Percentiles rank a stretch among this genome's conserved stretches.
Conservation (phyloP, 2,888 invertebrate genomes). For the Orchesella flavescens region DNA sequence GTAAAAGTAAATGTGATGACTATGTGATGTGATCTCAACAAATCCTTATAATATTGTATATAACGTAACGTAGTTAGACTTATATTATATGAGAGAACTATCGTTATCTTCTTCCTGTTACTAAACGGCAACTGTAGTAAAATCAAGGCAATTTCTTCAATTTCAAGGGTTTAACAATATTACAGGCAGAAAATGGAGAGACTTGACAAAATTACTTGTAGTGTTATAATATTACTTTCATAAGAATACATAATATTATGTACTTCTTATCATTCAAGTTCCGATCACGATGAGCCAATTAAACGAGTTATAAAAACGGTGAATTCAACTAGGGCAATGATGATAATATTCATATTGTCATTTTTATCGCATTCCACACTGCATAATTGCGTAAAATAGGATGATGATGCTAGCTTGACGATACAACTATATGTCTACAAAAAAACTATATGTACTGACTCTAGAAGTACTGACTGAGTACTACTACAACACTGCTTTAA, state of each 20-base stretch:
- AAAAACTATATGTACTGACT: slow-evolving; percentile 4
- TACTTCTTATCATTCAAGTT: background rate
- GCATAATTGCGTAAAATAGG: too few species aligned
- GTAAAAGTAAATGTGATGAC: too few species aligned
- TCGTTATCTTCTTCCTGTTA: too few species aligned
- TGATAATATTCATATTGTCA: slow-evolving; percentile 15
- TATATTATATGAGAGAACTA: too few species aligned
- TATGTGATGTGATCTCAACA: too few species aligned
- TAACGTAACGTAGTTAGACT: too few species aligned
- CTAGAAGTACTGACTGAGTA: background rate
- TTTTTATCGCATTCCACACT: slow-evolving; percentile 4
- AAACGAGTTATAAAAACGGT: too few species aligned
- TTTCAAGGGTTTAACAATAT: slow-evolving; percentile 37
- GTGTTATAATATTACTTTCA: background rate
- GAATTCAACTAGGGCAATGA: too few species aligned
- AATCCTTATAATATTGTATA: too few species aligned
- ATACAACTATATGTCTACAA: slow-evolving; percentile 9
- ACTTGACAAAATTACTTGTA: slow-evolving; percentile 11
- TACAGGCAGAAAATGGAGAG: slow-evolving; percentile 49
- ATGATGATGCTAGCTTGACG: too few species aligned
- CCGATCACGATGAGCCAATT: background rate
- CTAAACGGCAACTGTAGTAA: background rate
- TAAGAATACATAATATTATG: too few species aligned
- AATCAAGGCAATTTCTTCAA: slow-evolving; percentile 47
- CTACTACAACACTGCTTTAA: slow-evolving; percentile 7